These are phyloP conservation scores for Plebejus anna DNA, from an alignment of 2,888 invertebrate species.

Conservation along the genomic window DNA sequence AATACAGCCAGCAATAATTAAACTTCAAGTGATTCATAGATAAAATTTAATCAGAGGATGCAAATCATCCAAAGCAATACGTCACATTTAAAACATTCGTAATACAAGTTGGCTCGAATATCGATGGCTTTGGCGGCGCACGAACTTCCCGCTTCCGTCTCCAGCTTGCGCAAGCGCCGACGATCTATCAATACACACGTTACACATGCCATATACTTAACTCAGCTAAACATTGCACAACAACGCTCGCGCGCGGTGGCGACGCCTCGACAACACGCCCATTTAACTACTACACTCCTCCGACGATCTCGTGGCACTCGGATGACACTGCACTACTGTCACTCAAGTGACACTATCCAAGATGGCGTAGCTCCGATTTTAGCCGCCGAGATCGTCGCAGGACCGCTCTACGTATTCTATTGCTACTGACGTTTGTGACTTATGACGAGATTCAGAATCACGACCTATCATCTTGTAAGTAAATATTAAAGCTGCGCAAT, in stretches of 20 bases:
- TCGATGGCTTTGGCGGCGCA: background rate
- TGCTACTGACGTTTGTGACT: constrained; percentile 79
- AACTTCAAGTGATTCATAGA: background rate
- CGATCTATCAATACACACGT: constrained; percentile 40
- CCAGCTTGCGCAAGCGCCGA: constrained; percentile 31
- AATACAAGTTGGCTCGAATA: background rate
- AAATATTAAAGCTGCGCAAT: constrained; percentile 79
- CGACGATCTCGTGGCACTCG: background rate
- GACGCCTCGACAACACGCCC: constrained; percentile 50
- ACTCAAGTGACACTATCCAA: background rate
- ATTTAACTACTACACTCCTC: constrained; percentile 50
- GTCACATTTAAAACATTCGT: background rate
- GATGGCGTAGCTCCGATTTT: background rate
- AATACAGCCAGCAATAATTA: background rate
- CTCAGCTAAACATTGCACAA: constrained; percentile 62
- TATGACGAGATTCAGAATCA: constrained; percentile 80
- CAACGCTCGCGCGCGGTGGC: constrained; percentile 45
- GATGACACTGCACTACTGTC: background rate
- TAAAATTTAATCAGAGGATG: background rate
- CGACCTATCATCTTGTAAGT: constrained; percentile 79
- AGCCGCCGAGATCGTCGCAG: background rate
- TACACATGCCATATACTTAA: constrained; percentile 37
- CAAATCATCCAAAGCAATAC: background rate
- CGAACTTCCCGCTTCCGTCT: background rate
- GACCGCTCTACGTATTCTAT: constrained; percentile 66